Evolutionary conservation across 2,113 vertebrate genomes (phyloP).

Genomic region (Myotis lucifugus): DNA sequence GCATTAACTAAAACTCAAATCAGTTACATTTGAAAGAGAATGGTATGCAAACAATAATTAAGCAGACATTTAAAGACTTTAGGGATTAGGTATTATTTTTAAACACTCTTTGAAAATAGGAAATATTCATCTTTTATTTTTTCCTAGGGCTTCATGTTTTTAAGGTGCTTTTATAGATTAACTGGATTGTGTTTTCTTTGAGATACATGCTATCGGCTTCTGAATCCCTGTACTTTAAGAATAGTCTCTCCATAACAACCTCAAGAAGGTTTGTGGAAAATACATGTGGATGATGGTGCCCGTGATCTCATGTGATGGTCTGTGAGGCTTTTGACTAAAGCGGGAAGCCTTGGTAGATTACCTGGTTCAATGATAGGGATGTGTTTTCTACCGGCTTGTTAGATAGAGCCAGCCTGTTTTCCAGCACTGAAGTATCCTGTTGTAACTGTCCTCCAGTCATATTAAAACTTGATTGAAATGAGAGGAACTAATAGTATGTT

Average conservation of each 20-base stretch:
- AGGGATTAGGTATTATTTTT: neutral
- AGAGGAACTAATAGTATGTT: slow-evolving; percentile 32
- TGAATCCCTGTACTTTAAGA: neutral
- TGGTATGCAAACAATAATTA: neutral
- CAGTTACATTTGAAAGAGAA: neutral
- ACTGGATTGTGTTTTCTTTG: slow-evolving; percentile 42
- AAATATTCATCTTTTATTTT: slow-evolving; percentile 24
- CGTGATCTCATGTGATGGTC: neutral
- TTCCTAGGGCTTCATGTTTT: neutral
- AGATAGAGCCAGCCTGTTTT: neutral
- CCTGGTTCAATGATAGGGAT: neutral
- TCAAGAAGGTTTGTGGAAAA: slow-evolving; percentile 18
- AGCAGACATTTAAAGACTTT: neutral
- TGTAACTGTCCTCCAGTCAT: neutral
- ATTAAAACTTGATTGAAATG: slow-evolving; percentile 16
- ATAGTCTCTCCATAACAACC: neutral
- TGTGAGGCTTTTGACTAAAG: slow-evolving; percentile 18
- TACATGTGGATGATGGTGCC: neutral
- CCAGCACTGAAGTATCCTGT: neutral
- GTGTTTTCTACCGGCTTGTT: slow-evolving; percentile 5
- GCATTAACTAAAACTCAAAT: neutral
- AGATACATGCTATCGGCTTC: neutral
- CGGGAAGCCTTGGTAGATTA: neutral
- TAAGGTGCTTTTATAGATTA: neutral
- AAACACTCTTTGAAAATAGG: slow-evolving; percentile 19